Evolutionary conservation across 2,888 invertebrate genomes (phyloP).

Genomic region (Leptopterna dolabrata): DNA sequence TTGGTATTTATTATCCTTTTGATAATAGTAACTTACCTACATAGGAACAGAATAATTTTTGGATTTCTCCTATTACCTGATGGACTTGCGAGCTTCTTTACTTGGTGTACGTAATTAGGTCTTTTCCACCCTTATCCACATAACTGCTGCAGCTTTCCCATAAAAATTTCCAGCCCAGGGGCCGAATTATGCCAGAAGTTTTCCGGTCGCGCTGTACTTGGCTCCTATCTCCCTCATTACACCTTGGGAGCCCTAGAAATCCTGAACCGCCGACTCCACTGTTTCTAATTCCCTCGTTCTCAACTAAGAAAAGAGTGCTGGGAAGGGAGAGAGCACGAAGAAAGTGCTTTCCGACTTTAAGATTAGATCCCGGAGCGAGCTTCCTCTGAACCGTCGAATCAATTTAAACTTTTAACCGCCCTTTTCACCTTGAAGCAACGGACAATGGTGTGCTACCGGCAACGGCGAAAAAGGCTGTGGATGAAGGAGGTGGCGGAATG

Average conservation of each 20-base stretch:
- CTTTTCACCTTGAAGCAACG: slow-evolving; percentile 25
- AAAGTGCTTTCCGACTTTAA: slow-evolving; percentile 42
- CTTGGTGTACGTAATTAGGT: background rate
- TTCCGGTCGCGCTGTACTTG: background rate
- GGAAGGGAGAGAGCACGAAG: background rate
- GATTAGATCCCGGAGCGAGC: slow-evolving; percentile 17
- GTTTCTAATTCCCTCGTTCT: background rate
- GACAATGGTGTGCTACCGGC: background rate
- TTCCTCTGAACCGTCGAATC: slow-evolving; percentile 15
- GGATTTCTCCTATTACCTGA: too few relatives aligned
- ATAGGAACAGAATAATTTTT: too few relatives aligned
- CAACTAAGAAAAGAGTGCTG: background rate
- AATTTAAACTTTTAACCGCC: slow-evolving; percentile 42
- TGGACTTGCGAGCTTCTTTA: too few relatives aligned
- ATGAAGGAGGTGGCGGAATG: slow-evolving; percentile 21
- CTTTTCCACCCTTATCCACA: background rate
- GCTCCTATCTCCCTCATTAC: background rate
- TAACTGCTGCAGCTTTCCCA: background rate
- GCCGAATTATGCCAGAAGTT: background rate
- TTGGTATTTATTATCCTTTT: too few relatives aligned
- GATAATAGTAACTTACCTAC: too few relatives aligned
- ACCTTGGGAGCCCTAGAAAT: background rate
- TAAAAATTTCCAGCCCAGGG: background rate
- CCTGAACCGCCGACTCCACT: background rate
- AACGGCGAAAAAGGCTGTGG: background rate